Conservation (phyloP, 2,113 vertebrate genomes). For the Coptodon rendalli region DNA sequence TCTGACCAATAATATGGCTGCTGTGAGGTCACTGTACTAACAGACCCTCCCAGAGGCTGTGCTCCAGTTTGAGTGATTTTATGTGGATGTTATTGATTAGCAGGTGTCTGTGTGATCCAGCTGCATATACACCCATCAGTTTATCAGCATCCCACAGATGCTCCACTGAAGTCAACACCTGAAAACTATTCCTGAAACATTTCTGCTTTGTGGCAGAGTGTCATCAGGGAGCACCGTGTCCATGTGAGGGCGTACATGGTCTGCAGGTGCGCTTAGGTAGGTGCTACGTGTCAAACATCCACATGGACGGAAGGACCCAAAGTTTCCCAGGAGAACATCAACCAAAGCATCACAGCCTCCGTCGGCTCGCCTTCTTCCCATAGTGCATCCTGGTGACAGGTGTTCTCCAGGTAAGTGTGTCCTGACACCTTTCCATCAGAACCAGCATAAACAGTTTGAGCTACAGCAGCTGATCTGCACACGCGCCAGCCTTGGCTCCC, state of each 20-base stretch:
- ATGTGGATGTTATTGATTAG: background rate
- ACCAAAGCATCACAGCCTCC: background rate
- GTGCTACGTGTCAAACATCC: background rate
- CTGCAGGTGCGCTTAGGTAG: background rate
- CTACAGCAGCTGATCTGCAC: background rate
- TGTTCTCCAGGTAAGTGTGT: background rate
- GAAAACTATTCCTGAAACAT: background rate
- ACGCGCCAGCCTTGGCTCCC: background rate
- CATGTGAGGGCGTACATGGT: background rate
- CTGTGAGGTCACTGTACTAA: background rate
- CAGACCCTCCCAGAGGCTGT: rapidly evolving
- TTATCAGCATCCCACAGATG: background rate
- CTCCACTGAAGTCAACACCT: background rate
- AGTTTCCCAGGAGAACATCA: background rate
- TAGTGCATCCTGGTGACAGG: background rate
- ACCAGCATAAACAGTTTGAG: background rate
- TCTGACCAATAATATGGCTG: background rate
- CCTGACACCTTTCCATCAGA: background rate
- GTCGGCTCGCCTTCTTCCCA: background rate
- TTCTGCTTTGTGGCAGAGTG: background rate
- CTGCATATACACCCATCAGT: background rate
- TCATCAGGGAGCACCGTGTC: background rate
- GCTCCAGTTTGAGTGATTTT: background rate
- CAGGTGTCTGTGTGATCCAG: background rate
- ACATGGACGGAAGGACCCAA: background rate